Evolutionary conservation across 2,888 invertebrate species (phyloP).

Genomic region (Alsophila aescularia): DNA sequence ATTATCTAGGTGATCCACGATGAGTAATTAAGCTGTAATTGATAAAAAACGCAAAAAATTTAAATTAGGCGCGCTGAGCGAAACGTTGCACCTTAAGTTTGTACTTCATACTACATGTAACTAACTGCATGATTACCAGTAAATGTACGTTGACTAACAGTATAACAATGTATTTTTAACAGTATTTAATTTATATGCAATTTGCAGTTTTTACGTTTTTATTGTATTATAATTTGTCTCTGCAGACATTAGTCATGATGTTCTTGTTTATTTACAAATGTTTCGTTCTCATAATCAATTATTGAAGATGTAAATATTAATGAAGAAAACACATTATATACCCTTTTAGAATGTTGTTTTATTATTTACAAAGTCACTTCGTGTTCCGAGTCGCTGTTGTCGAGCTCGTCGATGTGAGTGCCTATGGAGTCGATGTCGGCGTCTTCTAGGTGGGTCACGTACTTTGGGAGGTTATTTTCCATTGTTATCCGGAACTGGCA

Average conservation of each 20-base stretch:
- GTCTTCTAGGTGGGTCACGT: slow-evolving; percentile 61
- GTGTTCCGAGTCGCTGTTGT: slow-evolving; percentile 59
- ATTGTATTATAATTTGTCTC: slow-evolving; percentile 34
- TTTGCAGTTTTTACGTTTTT: slow-evolving; percentile 22
- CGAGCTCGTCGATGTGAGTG: slow-evolving; percentile 64
- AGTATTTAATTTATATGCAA: slow-evolving; percentile 38
- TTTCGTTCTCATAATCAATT: slow-evolving; percentile 30
- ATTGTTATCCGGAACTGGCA: slow-evolving; percentile 87
- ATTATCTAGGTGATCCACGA: too few species aligned
- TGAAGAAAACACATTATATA: slow-evolving; percentile 58
- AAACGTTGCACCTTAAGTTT: too few species aligned
- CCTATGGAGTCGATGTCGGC: slow-evolving; percentile 61
- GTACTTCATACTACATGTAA: background rate
- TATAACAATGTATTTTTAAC: slow-evolving; percentile 1
- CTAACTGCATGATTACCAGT: background rate
- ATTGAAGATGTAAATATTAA: slow-evolving; percentile 52
- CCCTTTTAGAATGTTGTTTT: slow-evolving; percentile 52
- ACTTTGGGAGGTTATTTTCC: slow-evolving; percentile 85
- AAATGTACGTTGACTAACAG: background rate
- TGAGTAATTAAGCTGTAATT: too few species aligned
- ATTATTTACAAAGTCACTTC: slow-evolving; percentile 44
- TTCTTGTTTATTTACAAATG: slow-evolving; percentile 18
- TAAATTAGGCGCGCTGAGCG: too few species aligned
- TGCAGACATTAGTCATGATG: slow-evolving; percentile 22
- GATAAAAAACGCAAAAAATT: too few species aligned